Conservation (phyloP, 2,888 invertebrate genomes). For the Eledona agricola region DNA sequence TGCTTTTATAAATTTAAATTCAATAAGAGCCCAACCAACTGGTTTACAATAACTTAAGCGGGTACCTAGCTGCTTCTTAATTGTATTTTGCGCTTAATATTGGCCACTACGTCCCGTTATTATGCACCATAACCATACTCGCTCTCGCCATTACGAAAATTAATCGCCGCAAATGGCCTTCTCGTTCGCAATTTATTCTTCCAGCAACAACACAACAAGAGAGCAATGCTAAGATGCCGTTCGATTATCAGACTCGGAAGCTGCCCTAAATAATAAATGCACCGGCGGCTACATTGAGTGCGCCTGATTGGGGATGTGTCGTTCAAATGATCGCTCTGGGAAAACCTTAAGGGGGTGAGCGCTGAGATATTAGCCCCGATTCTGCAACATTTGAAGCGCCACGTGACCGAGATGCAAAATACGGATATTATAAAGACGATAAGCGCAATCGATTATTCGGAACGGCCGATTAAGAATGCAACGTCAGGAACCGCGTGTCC, state of each 20-base stretch:
- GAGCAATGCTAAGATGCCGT: too few relatives aligned
- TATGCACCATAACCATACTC: slow-evolving; percentile 12
- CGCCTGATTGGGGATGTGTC: slow-evolving; percentile 11
- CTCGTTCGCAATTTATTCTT: slow-evolving; percentile 13
- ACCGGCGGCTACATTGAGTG: slow-evolving; percentile 16
- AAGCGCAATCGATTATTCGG: slow-evolving; percentile 35
- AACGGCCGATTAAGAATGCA: slow-evolving; percentile 36
- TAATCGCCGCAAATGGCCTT: slow-evolving; percentile 14
- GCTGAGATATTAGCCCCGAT: slow-evolving; percentile 37
- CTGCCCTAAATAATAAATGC: slow-evolving; percentile 22
- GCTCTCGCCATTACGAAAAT: slow-evolving; percentile 18
- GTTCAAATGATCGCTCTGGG: slow-evolving; percentile 34
- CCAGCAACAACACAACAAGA: slow-evolving; percentile 11
- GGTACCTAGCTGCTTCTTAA: slow-evolving; percentile 18
- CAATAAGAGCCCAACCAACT: slow-evolving; percentile 21
- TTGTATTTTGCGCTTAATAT: slow-evolving; percentile 23
- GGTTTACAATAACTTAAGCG: slow-evolving; percentile 29
- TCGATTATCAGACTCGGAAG: slow-evolving; percentile 4
- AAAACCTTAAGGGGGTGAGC: slow-evolving; percentile 29
- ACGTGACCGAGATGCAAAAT: slow-evolving; percentile 41
- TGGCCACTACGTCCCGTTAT: slow-evolving; percentile 16
- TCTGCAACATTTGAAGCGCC: slow-evolving; percentile 38
- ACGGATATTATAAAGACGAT: slow-evolving; percentile 30
- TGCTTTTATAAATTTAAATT: slow-evolving; percentile 31
- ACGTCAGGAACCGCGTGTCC: slow-evolving; percentile 37